phyloP scores from a whole-genome alignment of 2,888 invertebrate species.

The Aromia moschata region DNA sequence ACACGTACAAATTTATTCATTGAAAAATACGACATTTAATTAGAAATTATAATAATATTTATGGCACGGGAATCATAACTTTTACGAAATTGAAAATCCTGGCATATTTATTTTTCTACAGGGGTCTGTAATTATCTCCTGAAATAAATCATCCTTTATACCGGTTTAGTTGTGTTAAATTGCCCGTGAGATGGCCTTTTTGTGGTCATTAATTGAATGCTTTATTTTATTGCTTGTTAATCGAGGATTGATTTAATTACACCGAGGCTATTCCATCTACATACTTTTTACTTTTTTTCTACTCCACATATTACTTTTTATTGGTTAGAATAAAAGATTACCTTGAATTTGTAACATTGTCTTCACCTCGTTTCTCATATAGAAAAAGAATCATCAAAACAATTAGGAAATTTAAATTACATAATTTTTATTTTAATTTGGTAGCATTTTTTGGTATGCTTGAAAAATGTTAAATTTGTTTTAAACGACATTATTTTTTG shows the following conservation, averaged over 20 bases:
- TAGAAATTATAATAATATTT: slow-evolving; percentile 19
- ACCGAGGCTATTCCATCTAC: too few relatives aligned
- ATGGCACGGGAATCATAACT: slow-evolving; percentile 10
- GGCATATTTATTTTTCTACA: slow-evolving; percentile 7
- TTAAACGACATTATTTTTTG: too few relatives aligned
- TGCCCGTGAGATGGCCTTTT: neutral
- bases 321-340: too few relatives aligned
- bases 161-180: slow-evolving; percentile 2
- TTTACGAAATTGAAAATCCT: slow-evolving; percentile 11
- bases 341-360: too few relatives aligned
- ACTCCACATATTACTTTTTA: too few relatives aligned
- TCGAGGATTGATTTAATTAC: slow-evolving; percentile 9
- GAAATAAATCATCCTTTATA: neutral
- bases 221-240: slow-evolving; percentile 13
- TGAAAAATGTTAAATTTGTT: too few relatives aligned
- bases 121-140: neutral
- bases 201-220: neutral
- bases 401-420: too few relatives aligned
- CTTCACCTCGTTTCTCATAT: too few relatives aligned
- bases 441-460: too few relatives aligned
- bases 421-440: too few relatives aligned
- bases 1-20: slow-evolving; percentile 16
- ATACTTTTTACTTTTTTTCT: too few relatives aligned
- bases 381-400: too few relatives aligned
- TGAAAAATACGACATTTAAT: slow-evolving; percentile 9